Evolutionary conservation across 2,888 invertebrate genomes (phyloP).

Genomic region (Pycnomerus fuliginosus): DNA sequence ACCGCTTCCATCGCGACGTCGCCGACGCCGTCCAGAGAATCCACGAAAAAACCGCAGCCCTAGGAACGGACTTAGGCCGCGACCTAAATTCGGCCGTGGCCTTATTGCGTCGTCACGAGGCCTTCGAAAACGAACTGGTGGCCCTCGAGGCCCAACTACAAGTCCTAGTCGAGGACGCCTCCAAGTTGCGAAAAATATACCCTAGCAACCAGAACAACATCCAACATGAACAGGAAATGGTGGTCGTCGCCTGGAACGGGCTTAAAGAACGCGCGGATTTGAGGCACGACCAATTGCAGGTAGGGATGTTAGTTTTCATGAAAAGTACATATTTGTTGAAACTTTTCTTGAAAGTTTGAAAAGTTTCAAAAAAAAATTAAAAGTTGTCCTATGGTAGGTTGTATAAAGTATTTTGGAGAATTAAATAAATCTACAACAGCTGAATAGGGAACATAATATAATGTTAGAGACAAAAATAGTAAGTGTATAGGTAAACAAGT

Average conservation of each 20-base stretch:
- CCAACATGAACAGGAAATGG: slow-evolving; percentile 79
- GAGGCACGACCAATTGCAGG: slow-evolving; percentile 75
- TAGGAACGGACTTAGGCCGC: slow-evolving; percentile 75
- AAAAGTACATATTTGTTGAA: no score
- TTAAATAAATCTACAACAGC: no score
- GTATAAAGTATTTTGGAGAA: no score
- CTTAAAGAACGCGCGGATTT: slow-evolving; percentile 81
- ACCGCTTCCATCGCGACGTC: slow-evolving; percentile 95
- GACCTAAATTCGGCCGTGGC: slow-evolving; percentile 86
- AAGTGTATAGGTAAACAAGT: no score
- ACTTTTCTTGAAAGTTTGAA: no score
- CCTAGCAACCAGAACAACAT: slow-evolving; percentile 92
- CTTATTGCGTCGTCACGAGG: slow-evolving; percentile 83
- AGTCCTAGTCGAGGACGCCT: slow-evolving; percentile 90
- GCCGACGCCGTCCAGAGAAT: slow-evolving; percentile 87
- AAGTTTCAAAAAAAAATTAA: no score
- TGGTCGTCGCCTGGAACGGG: slow-evolving; percentile 84
- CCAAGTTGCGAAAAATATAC: slow-evolving; percentile 81
- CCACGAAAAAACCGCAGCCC: slow-evolving; percentile 83
- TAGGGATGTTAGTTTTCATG: no score
- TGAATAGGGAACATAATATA: no score
- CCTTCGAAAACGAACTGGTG: slow-evolving; percentile 89
- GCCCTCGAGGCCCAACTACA: slow-evolving; percentile 90
- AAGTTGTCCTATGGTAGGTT: no score
- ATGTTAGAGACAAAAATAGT: no score